Conservation (phyloP, 2,113 vertebrate species). For the Tenebrosternarchus preto region DNA sequence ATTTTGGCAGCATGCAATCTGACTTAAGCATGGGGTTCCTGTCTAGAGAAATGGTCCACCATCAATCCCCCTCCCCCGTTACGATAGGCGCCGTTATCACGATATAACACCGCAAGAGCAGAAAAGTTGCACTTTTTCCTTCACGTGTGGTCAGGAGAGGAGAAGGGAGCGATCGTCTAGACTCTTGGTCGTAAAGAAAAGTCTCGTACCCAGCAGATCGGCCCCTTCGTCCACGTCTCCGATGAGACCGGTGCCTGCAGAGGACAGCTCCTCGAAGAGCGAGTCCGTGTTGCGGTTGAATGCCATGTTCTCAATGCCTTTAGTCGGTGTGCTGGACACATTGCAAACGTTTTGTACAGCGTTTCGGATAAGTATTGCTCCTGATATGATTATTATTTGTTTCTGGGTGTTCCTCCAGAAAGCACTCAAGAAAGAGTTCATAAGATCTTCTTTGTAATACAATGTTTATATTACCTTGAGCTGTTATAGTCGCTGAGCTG, state of each 20-base stretch:
- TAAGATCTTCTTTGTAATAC: too few species aligned
- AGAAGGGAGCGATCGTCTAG: background rate
- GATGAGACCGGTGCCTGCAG: constrained; percentile 92
- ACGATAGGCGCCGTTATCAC: too few species aligned
- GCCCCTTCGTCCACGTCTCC: constrained; percentile 98
- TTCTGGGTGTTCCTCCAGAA: background rate
- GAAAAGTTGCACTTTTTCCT: background rate
- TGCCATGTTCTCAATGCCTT: constrained; percentile 97
- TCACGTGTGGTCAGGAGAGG: background rate
- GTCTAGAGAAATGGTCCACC: too few species aligned
- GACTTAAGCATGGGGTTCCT: too few species aligned
- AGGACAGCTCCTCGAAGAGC: constrained; percentile 95
- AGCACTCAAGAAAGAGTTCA: too few species aligned
- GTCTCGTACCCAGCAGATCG: constrained; percentile 89
- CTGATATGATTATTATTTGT: background rate
- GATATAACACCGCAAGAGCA: too few species aligned
- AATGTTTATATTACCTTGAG: constrained; percentile 77
- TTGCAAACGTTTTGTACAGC: background rate
- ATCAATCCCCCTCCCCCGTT: too few species aligned
- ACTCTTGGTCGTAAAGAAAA: background rate
- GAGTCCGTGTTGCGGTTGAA: constrained; percentile 98
- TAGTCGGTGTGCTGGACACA: constrained; percentile 85
- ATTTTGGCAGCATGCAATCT: too few species aligned
- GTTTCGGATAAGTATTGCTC: background rate
- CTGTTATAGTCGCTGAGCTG: constrained; percentile 89